Evolutionary conservation across 2,797 vertebrate species (phyloP).

Genomic region (Sciurus carolinensis): DNA sequence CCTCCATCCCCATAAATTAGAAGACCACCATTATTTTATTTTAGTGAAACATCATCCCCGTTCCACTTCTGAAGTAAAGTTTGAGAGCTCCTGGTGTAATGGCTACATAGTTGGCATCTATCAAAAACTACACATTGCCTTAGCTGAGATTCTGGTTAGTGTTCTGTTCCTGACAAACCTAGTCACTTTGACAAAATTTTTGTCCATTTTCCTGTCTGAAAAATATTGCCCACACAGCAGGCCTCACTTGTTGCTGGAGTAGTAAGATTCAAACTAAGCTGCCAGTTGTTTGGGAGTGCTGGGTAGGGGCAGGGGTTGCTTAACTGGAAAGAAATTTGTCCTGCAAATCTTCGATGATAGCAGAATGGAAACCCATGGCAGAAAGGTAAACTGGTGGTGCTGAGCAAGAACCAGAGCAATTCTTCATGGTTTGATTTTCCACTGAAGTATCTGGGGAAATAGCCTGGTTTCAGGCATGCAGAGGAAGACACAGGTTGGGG

Average conservation of each 20-base stretch:
- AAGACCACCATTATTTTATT: background rate
- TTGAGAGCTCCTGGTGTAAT: background rate
- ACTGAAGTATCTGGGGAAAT: background rate
- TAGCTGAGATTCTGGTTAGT: background rate
- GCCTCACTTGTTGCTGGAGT: background rate
- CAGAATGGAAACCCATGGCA: conserved; percentile 19
- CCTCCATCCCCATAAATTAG: background rate
- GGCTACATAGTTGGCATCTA: background rate
- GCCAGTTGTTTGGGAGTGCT: background rate
- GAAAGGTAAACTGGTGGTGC: background rate
- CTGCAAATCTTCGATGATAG: background rate
- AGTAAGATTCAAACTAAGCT: background rate
- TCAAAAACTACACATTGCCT: background rate
- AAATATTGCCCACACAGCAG: background rate
- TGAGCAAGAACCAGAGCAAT: background rate
- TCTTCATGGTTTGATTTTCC: background rate
- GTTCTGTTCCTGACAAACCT: background rate
- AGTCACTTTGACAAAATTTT: background rate
- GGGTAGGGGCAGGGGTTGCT: background rate
- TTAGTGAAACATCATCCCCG: background rate
- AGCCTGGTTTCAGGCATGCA: background rate
- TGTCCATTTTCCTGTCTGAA: background rate
- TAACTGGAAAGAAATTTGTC: background rate
- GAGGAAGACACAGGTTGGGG: background rate
- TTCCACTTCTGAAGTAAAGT: conserved; percentile 2